Evolutionary conservation across 2,888 invertebrate genomes (phyloP), one percentile per base, ranked within the genome.

Genomic region (Cryptophagus acutangulus): DNA sequence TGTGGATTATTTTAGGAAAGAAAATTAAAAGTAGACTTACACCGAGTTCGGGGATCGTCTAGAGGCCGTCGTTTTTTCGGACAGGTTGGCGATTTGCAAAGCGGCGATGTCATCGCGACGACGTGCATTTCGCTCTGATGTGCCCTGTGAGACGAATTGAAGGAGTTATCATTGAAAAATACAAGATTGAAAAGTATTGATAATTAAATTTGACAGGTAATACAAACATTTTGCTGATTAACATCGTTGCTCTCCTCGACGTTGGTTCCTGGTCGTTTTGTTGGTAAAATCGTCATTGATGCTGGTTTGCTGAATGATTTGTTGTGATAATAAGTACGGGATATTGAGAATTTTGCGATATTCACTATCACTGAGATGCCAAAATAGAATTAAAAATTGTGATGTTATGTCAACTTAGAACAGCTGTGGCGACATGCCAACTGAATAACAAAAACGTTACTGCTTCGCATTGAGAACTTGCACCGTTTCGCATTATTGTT

Each of bases 261-360:
- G 43, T 55, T 58, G 16, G 56, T 54, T 14, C 61, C 49, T 43
- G 67, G 53, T 40, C 68, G 57, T 51, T 68, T 69, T 28, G 69
- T 52, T 44, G 70, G 70, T 48, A 69, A 55, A 57, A 70, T 70
- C 31, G 70, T 70, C 70, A 70, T 69, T n/a, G n/a, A n/a, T n/a
- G n/a, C 33, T 51, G 24, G 35, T 3, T 31, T 31, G 3, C 16
- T 15, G 13, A 5, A 8, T 8, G 3, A 15, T 31, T 10, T 8
- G n/a, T 12, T 13, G 20, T 6, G 5, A 20, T 12, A 26, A 12
- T 26, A 26, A 26, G 12, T 26, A 26, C 12, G 3, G 12, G n/a
- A 26, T 26, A 4, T 3, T 26, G 3, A 26, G 3, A 26, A 26
- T 26, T 12, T 12, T n/a, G 3, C 3, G 4, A 26, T 12, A 26